Evolutionary conservation across 1,140 invertebrate genomes (phyloP).

Genomic region (Pseudomyrmex cubaensis): DNA sequence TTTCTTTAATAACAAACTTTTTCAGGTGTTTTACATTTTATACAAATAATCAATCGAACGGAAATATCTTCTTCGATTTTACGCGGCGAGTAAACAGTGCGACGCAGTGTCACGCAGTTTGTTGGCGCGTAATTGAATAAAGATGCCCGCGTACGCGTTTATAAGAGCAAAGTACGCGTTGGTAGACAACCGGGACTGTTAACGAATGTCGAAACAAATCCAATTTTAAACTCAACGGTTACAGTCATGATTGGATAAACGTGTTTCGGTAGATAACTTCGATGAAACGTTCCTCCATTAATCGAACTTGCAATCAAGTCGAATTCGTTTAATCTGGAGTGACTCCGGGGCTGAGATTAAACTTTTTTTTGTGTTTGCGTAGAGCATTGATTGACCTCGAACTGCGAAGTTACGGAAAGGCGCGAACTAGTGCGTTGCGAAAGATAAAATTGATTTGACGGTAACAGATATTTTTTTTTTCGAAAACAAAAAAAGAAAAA

Average conservation of each 20-base stretch:
- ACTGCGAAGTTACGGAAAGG: neutral
- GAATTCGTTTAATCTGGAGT: slow-evolving; percentile 46
- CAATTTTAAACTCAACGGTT: slow-evolving; percentile 47
- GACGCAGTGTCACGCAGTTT: slow-evolving; percentile 13
- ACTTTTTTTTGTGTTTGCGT: slow-evolving; percentile 47
- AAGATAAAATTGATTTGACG: slow-evolving; percentile 43
- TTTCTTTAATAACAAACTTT: no score
- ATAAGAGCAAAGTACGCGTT: slow-evolving; percentile 21
- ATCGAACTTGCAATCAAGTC: slow-evolving; percentile 28
- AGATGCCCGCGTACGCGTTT: neutral
- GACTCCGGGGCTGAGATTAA: slow-evolving; percentile 50
- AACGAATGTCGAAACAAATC: slow-evolving; percentile 53
- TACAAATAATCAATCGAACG: neutral
- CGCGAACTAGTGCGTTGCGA: slow-evolving; percentile 5
- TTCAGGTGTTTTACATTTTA: neutral
- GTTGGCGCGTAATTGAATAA: slow-evolving; percentile 33
- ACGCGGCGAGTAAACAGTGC: neutral
- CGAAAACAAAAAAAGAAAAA: no score
- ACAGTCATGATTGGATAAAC: slow-evolving; percentile 49
- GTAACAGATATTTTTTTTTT: slow-evolving; percentile 19
- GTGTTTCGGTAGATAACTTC: slow-evolving; percentile 43
- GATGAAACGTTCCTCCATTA: slow-evolving; percentile 55
- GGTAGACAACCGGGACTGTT: slow-evolving; percentile 27
- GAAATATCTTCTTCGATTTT: neutral
- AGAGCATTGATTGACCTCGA: slow-evolving; percentile 46